Conservation (phyloP, 2,888 invertebrate species). For the Eilema depressum region DNA sequence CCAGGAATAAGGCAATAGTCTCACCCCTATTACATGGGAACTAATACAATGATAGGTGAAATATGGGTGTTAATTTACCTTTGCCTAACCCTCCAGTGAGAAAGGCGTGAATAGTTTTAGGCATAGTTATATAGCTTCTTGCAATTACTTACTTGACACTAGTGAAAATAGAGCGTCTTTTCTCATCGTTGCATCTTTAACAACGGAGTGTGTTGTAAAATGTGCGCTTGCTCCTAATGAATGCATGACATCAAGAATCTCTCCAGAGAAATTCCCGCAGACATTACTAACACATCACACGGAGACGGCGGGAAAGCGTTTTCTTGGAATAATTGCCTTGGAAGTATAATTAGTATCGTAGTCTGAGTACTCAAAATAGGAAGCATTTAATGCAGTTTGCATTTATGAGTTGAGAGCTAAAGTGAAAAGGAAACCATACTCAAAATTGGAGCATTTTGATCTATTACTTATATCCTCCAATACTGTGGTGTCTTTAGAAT, state of each 20-base stretch:
- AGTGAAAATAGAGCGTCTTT: neutral
- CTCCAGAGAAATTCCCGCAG: slow-evolving; percentile 6
- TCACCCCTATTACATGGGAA: too few relatives aligned
- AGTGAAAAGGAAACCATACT: neutral
- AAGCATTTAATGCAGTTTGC: slow-evolving; percentile 6
- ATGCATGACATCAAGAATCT: neutral
- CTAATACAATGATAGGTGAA: too few relatives aligned
- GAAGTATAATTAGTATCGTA: slow-evolving; percentile 15
- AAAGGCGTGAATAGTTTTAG: too few relatives aligned
- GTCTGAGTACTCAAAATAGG: slow-evolving; percentile 12
- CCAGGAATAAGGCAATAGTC: too few relatives aligned
- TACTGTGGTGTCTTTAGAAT: neutral
- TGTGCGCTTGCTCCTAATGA: neutral
- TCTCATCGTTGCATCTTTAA: slow-evolving; percentile 8
- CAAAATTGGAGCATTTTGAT: neutral
- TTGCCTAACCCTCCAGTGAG: too few relatives aligned
- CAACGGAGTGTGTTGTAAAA: neutral
- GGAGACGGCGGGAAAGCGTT: slow-evolving; percentile 8
- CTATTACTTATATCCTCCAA: neutral
- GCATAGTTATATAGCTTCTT: neutral
- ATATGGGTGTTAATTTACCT: too few relatives aligned
- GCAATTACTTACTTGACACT: neutral
- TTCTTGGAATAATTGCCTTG: slow-evolving; percentile 15
- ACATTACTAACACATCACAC: neutral
- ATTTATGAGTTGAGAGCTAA: neutral